These are phyloP conservation scores for Urocynchramus pylzowi DNA, from an alignment of 2,113 vertebrate genomes.

Conservation along the genomic window DNA sequence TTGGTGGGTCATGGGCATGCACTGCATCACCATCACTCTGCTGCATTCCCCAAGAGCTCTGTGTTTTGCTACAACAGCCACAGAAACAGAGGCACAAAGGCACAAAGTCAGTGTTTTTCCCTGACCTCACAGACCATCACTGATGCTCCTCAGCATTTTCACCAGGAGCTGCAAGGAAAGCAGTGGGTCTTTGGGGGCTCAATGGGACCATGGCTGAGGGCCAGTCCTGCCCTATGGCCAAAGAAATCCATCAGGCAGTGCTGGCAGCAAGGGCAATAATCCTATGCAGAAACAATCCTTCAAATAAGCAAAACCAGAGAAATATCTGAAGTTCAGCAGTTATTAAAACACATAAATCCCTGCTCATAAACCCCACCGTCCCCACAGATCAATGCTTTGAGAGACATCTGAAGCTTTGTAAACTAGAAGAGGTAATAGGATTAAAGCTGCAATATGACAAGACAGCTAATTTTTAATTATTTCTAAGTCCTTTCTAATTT, in stretches of 20 bases:
- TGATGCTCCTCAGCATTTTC: neutral
- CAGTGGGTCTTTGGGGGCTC: neutral
- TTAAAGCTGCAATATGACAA: slow-evolving; percentile 15
- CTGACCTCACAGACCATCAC: neutral
- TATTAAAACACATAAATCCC: neutral
- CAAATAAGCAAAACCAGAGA: neutral
- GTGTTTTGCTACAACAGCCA: neutral
- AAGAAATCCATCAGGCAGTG: neutral
- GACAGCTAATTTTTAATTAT: slow-evolving; percentile 48
- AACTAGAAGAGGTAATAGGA: slow-evolving; percentile 7
- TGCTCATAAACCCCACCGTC: neutral
- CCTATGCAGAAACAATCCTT: neutral
- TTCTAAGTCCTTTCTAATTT: slow-evolving; percentile 47
- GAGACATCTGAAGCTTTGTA: slow-evolving; percentile 21
- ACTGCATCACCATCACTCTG: neutral
- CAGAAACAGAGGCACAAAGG: neutral
- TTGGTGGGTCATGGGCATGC: neutral
- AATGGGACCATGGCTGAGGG: accelerated
- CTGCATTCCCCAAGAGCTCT: neutral
- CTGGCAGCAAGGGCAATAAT: accelerated
- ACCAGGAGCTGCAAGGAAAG: neutral
- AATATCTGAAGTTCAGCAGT: neutral
- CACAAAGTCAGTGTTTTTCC: neutral
- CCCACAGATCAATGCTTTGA: neutral
- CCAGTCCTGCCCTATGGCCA: neutral